Evolutionary conservation across 2,888 invertebrate species (phyloP).

Genomic region (Branchellion lobata): DNA sequence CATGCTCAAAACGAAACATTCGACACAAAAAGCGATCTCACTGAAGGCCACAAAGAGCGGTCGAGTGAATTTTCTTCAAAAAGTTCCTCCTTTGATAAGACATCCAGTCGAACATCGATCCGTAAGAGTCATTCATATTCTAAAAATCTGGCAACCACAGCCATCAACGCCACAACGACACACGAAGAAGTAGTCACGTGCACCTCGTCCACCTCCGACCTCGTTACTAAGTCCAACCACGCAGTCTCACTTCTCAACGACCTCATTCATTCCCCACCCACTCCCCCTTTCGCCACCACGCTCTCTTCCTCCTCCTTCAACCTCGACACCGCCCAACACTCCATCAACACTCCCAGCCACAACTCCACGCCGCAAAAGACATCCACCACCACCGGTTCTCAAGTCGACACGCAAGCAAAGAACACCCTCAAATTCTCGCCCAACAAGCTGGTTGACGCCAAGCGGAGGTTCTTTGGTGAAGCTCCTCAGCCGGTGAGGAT

Average conservation of each 20-base stretch:
- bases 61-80: no score
- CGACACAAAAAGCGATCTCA: no score
- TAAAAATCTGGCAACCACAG: no score
- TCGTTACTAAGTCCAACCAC: neutral
- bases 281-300: neutral
- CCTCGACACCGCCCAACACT: no score
- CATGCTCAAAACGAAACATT: no score
- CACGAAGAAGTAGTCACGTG: no score
- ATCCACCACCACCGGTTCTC: neutral
- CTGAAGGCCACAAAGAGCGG: no score
- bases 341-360: neutral
- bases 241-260: conserved; percentile 3
- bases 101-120: no score
- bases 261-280: neutral
- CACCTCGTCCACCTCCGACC: neutral
- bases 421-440: conserved; percentile 39
- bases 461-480: conserved; percentile 52
- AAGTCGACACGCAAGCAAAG: neutral
- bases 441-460: conserved; percentile 49
- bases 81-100: no score
- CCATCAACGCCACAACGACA: no score
- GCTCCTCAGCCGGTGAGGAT: conserved; percentile 52
- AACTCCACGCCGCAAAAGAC: neutral
- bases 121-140: no score
- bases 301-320: no score